Evolutionary conservation across 2,797 vertebrate species (phyloP), one percentile per base, ranked within the genome.

Genomic region (Myiothlypis chrysogaster): DNA sequence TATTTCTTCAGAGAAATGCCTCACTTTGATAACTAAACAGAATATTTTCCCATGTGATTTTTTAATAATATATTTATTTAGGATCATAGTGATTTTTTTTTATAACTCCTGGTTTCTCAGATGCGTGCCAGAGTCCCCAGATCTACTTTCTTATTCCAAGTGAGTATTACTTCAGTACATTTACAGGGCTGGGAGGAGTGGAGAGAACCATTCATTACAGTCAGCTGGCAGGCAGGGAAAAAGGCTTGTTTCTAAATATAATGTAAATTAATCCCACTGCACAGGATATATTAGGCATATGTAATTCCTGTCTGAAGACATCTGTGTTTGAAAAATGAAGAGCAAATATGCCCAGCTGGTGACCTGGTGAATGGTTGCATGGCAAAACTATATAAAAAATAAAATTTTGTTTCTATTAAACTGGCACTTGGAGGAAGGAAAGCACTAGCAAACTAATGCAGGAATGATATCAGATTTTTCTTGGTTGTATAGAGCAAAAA

Each of bases 351-450:
- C 52, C 60, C 71, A 65, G 47, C 77, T 73, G 86, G 69, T 93
- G 90, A 55, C 35, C 25, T 39, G 69, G n/a, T 93, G 57, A 87
- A 86, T 72, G 49, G 56, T 76, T 94, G 76, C 12, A 60, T 76
- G 84, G 16, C 35, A 66, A 69, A 84, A 59, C 50, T 77, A 64
- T 37, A 24, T 73, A 44, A 95, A 64, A 32, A 70, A 55, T 47
- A 88, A 89, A 89, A 37, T 82, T 55, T 65, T 71, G 35, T 92
- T 95, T 96, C 35, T 89, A 49, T 83, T 81, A 65, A 80, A 35
- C 4, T 88, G 55, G 59, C 16, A 17, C 85, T 93, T 79, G 82
- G 55, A 87, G 66, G 70, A 82, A 89, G 46, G 49, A 57, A 91
- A 86, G 41, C 24, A 57, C 27, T 71, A 27, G 71, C 41, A 91